Percentiles rank a stretch among this genome's conserved stretches.
These are phyloP conservation scores for Drosophila equinoxialis DNA, from an alignment of 1,140 invertebrate genomes.

Conservation along the genomic window DNA sequence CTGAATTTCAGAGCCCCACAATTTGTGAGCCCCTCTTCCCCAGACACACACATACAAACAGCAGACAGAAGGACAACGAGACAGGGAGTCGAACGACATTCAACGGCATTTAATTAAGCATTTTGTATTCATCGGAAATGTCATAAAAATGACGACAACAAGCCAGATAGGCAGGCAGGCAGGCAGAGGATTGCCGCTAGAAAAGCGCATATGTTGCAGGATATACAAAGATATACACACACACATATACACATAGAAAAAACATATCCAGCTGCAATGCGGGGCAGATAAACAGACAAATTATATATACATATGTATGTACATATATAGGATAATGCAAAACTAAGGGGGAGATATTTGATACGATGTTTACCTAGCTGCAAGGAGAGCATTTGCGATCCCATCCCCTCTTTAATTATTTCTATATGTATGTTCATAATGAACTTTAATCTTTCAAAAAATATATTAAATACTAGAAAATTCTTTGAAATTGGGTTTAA, in stretches of 20 bases:
- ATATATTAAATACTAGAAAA: no score
- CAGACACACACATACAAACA: no score
- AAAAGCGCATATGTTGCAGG: slow-evolving; percentile 53
- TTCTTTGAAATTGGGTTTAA: no score
- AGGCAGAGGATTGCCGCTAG: slow-evolving; percentile 1
- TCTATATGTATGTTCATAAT: not conserved
- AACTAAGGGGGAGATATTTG: not conserved
- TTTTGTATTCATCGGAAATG: slow-evolving; percentile 81
- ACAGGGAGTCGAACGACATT: slow-evolving; percentile 19
- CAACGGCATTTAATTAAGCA: slow-evolving; percentile 75
- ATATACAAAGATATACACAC: slow-evolving; percentile 9
- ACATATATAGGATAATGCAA: not conserved
- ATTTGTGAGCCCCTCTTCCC: slow-evolving; percentile 40
- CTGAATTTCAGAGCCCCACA: slow-evolving; percentile 39
- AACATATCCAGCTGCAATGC: slow-evolving; percentile 49
- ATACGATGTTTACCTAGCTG: not conserved
- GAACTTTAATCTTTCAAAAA: no score
- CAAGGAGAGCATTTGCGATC: not conserved
- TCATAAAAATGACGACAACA: slow-evolving; percentile 67
- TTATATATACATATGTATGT: slow-evolving; percentile 2
- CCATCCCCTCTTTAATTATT: not conserved
- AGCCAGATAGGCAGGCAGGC: not conserved
- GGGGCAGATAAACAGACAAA: slow-evolving; percentile 12
- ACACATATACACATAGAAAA: not conserved
- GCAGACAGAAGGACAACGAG: slow-evolving; percentile 11